phyloP scores from a whole-genome alignment of 2,113 vertebrate species.

The Syngnathus typhle region DNA sequence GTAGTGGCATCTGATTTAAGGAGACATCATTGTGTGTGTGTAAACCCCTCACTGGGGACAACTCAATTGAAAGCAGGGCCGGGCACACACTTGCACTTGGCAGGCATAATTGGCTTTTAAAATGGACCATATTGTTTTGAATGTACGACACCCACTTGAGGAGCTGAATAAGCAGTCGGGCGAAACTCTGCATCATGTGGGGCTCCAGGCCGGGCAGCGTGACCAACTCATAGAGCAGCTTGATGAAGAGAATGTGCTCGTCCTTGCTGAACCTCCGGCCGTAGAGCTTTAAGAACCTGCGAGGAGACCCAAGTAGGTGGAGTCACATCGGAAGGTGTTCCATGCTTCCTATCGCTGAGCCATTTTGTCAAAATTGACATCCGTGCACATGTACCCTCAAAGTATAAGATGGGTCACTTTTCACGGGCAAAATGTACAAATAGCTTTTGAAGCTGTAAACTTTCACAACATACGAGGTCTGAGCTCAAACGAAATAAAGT shows the following conservation, averaged over 20 bases:
- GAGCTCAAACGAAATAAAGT: no score
- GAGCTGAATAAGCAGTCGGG: constrained; percentile 85
- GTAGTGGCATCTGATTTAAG: constrained; percentile 31
- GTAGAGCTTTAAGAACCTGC: constrained; percentile 88
- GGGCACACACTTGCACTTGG: not conserved
- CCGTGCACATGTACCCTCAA: not conserved
- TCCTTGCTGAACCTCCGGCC: constrained; percentile 92
- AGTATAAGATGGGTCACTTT: not conserved
- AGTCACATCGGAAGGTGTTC: not conserved
- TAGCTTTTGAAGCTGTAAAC: not conserved
- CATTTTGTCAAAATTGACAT: constrained; percentile 6
- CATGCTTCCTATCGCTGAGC: constrained; percentile 22
- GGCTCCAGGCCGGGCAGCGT: constrained; percentile 90
- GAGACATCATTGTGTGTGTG: not conserved
- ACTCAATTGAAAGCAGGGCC: not conserved
- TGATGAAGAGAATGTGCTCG: constrained; percentile 92
- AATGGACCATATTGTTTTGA: not conserved
- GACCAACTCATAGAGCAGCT: constrained; percentile 88
- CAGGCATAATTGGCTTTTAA: not conserved
- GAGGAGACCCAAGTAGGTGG: not conserved
- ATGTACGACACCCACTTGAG: constrained; percentile 79
- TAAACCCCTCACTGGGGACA: not conserved
- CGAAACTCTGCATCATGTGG: constrained; percentile 92
- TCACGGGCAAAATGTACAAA: not conserved
- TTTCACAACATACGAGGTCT: no score